phyloP scores from a whole-genome alignment of 2,888 invertebrate genomes.

The Macrosiphum euphorbiae region DNA sequence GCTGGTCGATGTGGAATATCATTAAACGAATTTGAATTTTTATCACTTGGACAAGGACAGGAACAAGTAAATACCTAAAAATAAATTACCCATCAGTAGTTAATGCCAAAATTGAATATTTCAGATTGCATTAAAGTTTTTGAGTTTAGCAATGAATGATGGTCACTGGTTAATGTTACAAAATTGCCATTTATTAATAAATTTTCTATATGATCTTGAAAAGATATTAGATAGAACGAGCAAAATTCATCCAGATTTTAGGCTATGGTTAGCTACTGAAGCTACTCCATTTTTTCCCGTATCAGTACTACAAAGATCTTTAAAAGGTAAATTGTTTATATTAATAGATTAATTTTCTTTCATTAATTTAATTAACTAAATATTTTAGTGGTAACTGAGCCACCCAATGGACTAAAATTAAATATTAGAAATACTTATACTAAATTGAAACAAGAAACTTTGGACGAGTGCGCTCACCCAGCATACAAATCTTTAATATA shows the following conservation, averaged over 20 bases:
- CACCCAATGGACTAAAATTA: constrained; percentile 90
- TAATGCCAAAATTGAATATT: constrained; percentile 65
- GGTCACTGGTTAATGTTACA: constrained; percentile 95
- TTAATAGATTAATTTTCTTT: neutral
- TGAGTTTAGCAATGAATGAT: constrained; percentile 79
- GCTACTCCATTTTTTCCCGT: constrained; percentile 89
- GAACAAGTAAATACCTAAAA: constrained; percentile 77
- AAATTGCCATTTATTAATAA: constrained; percentile 89
- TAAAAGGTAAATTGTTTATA: constrained; percentile 76
- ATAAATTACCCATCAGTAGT: neutral
- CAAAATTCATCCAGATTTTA: constrained; percentile 90
- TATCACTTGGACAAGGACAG: constrained; percentile 95
- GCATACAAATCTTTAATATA: constrained; percentile 87
- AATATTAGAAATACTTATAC: constrained; percentile 91
- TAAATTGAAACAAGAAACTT: constrained; percentile 82
- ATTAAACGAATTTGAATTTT: constrained; percentile 84
- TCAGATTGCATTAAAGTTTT: constrained; percentile 78
- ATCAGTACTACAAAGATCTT: constrained; percentile 84
- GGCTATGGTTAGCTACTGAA: constrained; percentile 94
- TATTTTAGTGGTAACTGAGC: constrained; percentile 84
- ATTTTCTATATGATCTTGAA: constrained; percentile 85
- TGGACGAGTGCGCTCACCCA: constrained; percentile 82
- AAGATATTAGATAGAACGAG: constrained; percentile 84
- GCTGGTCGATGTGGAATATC: constrained; percentile 80
- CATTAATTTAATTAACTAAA: neutral